phyloP scores from a whole-genome alignment of 2,888 invertebrate genomes.

The Oxystoma pomonae region DNA sequence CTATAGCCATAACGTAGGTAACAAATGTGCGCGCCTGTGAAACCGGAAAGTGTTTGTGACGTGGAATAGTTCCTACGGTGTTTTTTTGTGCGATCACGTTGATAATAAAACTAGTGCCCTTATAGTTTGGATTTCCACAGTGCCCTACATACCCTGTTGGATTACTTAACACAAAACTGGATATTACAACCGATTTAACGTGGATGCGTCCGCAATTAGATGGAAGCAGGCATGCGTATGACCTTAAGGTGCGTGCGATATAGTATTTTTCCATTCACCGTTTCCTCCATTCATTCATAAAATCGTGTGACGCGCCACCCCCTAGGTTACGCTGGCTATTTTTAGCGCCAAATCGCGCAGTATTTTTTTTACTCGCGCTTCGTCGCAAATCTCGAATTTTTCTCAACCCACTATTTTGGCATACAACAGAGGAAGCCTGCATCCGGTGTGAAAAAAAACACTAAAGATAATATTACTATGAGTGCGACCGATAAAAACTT shows the following conservation, averaged over 20 bases:
- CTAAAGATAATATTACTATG: too few relatives aligned
- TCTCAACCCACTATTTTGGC: background rate
- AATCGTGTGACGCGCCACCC: background rate
- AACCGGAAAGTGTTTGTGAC: background rate
- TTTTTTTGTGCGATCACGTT: background rate
- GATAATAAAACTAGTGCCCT: background rate
- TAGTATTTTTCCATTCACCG: slow-evolving; percentile 39
- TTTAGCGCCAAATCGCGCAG: background rate
- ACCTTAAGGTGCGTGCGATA: slow-evolving; percentile 41
- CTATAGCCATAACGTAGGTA: background rate
- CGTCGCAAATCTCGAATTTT: background rate
- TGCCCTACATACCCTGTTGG: background rate
- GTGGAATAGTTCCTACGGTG: background rate
- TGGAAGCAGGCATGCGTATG: slow-evolving; percentile 36
- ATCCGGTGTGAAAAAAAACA: background rate
- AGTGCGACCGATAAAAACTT: too few relatives aligned
- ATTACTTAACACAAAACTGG: background rate
- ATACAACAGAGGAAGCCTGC: background rate
- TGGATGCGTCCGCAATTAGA: slow-evolving; percentile 17
- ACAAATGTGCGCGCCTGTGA: background rate
- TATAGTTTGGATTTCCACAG: background rate
- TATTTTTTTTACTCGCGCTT: too few relatives aligned
- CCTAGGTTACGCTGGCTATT: background rate
- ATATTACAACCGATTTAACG: background rate
- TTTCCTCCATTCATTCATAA: background rate